These are phyloP conservation scores for Druon quercuslanigerum DNA, from an alignment of 1,140 invertebrate species.

Conservation along the genomic window DNA sequence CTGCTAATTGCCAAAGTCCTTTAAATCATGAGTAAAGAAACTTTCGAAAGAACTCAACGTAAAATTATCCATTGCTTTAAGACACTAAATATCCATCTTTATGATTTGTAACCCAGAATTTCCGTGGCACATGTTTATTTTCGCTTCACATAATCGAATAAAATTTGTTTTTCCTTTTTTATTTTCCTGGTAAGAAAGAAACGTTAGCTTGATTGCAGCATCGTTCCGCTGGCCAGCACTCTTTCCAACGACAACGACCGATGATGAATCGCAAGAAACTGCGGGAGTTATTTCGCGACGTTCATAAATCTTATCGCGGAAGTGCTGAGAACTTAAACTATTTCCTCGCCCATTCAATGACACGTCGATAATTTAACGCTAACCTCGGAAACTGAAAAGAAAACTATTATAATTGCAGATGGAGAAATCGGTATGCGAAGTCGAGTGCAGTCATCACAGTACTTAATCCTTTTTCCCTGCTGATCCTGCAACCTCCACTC, in stretches of 20 bases:
- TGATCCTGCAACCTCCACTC: slow-evolving; percentile 8
- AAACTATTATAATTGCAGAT: slow-evolving; percentile 9
- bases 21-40: too few species aligned
- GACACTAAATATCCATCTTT: not conserved
- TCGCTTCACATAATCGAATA: not conserved
- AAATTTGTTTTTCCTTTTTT: not conserved
- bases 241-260: not conserved
- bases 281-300: slow-evolving; percentile 16
- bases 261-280: slow-evolving; percentile 24
- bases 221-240: not conserved
- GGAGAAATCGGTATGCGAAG: slow-evolving; percentile 10
- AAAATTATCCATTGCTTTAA: not conserved
- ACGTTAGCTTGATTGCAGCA: not conserved
- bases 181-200: not conserved
- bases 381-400: not conserved
- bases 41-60: not conserved
- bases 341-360: slow-evolving; percentile 11
- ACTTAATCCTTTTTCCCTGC: slow-evolving; percentile 19
- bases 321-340: slow-evolving; percentile 7
- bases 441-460: not conserved
- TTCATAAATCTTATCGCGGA: slow-evolving; percentile 24
- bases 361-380: not conserved
- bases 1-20: not conserved
- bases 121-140: not conserved
- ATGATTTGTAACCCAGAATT: slow-evolving; percentile 5